Percentiles rank a stretch among this genome's conserved stretches.
These are phyloP conservation scores for Aythya baeri DNA, from an alignment of 2,113 vertebrate genomes.

Conservation along the genomic window DNA sequence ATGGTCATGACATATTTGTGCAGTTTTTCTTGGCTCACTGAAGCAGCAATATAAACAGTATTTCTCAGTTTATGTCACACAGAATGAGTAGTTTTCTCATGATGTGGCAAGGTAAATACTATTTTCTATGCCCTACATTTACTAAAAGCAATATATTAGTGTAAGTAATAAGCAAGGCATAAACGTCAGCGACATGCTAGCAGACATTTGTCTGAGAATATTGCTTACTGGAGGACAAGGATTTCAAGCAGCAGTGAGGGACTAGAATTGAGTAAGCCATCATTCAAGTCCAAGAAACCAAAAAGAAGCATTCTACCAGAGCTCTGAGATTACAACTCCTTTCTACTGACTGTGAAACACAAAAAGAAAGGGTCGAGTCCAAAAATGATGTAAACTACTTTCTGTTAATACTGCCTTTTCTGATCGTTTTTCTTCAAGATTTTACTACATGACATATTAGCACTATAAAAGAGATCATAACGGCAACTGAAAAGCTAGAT, in stretches of 20 bases:
- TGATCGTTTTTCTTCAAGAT: background rate
- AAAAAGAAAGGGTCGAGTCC: background rate
- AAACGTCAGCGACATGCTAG: background rate
- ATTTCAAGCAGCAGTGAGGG: background rate
- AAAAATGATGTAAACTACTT: background rate
- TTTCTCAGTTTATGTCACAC: background rate
- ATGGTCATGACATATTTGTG: background rate
- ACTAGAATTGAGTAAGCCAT: background rate
- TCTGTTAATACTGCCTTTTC: background rate
- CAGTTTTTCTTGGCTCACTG: background rate
- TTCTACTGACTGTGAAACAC: background rate
- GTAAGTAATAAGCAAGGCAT: background rate
- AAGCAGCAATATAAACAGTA: conserved; percentile 43
- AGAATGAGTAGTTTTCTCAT: background rate
- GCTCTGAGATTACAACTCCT: background rate
- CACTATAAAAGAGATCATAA: background rate
- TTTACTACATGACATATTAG: background rate
- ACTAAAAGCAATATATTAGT: conserved; percentile 21
- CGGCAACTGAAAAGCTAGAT: background rate
- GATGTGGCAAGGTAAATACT: conserved; percentile 25
- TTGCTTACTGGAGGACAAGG: background rate
- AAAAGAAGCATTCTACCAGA: background rate
- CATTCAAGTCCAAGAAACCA: background rate
- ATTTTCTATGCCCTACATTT: background rate
- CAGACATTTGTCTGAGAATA: background rate